These are phyloP conservation scores for Drosophila santomea DNA, from an alignment of 1,140 invertebrate species.

Conservation along the genomic window DNA sequence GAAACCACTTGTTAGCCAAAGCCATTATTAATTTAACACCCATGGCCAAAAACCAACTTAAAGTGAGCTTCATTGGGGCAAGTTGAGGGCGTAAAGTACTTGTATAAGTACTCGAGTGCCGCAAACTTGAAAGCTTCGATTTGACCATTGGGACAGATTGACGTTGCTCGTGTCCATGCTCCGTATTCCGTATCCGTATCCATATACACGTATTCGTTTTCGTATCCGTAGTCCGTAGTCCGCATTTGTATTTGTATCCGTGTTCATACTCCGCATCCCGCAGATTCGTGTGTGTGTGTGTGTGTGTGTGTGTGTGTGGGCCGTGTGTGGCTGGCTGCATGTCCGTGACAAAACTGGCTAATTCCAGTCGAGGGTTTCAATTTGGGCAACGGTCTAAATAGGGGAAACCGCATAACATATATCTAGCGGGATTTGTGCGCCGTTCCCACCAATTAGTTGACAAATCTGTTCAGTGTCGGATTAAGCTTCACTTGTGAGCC, in stretches of 20 bases:
- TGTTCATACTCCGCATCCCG: not conserved
- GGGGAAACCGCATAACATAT: conserved; percentile 60
- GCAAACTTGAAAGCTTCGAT: conserved; percentile 43
- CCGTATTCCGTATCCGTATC: not conserved
- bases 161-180: conserved; percentile 7
- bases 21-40: conserved; percentile 41
- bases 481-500: conserved; percentile 34
- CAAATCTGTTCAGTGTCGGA: conserved; percentile 45
- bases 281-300: not conserved
- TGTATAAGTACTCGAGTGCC: conserved; percentile 28
- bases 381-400: conserved; percentile 28
- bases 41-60: conserved; percentile 21
- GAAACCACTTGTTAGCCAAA: conserved; percentile 33
- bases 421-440: conserved; percentile 46
- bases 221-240: not conserved
- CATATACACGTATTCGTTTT: not conserved
- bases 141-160: conserved; percentile 48
- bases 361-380: conserved; percentile 45
- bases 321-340: not conserved
- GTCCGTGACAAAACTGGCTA: conserved; percentile 48
- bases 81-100: conserved; percentile 3
- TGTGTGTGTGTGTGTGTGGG: conserved; percentile 8
- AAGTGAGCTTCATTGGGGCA: conserved; percentile 6
- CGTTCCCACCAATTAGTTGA: conserved; percentile 61
- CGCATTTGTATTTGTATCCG: not conserved